Evolutionary conservation across 2,888 invertebrate genomes (phyloP), one percentile per base, ranked within the genome.

Genomic region (Hemithea aestivaria): DNA sequence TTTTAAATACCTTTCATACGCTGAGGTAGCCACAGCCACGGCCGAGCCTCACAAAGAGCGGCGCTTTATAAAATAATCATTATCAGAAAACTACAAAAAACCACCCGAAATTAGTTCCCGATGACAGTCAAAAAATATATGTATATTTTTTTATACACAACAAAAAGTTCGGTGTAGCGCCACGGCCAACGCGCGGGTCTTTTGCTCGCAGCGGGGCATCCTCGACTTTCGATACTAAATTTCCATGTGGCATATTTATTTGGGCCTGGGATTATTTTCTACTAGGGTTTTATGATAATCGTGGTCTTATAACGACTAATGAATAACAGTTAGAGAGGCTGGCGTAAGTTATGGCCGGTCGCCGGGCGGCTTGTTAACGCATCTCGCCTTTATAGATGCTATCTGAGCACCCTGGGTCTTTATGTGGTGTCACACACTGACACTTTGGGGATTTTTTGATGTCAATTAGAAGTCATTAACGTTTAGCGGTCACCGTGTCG

Each of bases 41-140:
- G 32, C 35, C 27, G 22, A 21, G 11, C 10, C 26, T 26, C 28
- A 42, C 41, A 42, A 42, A 65, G 59, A 63, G 73, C 67, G 66
- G 66, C 66, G 62, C 65, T 70, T 64, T 69, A 78, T 73, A 63
- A 75, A 81, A 82, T 78, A 79, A 81, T 74, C 73, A 77, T 71
- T 70, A 73, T 69, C 69, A 75, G 70, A 74, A 76, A 76, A 79
- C 73, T 66, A 83, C 75, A 82, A 83, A 83, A 80, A 84, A 75
- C 73, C 59, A 59, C 65, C 58, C 75, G 72, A 85, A 84, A 87
- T 87, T 84, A 87, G 84, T 85, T 87, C 84, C 77, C 85, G 85
- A 87, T 87, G 85, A 87, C 85, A 87, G 81, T 81, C 74, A 72
- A 84, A 82, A 84, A 84, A 83, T 82, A 80, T 80, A 74, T 75